Conservation (phyloP, 2,888 invertebrate species). For the Aleiodes leptofemur region DNA sequence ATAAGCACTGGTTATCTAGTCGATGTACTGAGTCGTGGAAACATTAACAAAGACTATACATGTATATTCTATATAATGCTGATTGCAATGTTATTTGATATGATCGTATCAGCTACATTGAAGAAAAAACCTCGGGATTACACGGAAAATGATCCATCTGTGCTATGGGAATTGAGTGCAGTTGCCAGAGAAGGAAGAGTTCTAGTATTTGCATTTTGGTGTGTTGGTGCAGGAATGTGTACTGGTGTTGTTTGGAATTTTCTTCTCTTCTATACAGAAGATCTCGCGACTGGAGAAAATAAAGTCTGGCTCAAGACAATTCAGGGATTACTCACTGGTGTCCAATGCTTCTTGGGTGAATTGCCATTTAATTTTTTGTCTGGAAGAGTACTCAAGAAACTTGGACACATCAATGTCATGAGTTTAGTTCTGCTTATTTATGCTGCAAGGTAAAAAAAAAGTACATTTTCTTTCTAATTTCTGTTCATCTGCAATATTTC, state of each 20-base stretch:
- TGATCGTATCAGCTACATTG: slow-evolving; percentile 81
- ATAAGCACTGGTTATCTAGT: slow-evolving; percentile 87
- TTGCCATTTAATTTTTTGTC: slow-evolving; percentile 92
- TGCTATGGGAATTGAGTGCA: slow-evolving; percentile 65
- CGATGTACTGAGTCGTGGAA: slow-evolving; percentile 83
- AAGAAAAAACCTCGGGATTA: slow-evolving; percentile 67
- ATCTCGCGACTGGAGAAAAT: slow-evolving; percentile 77
- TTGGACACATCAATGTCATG: slow-evolving; percentile 91
- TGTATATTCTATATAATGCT: slow-evolving; percentile 88
- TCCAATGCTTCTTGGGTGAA: slow-evolving; percentile 90
- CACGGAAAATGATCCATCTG: slow-evolving; percentile 64
- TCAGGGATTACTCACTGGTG: slow-evolving; percentile 83
- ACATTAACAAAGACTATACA: slow-evolving; percentile 83
- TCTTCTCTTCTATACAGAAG: slow-evolving; percentile 90
- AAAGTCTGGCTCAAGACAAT: slow-evolving; percentile 82
- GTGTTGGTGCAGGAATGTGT: slow-evolving; percentile 87
- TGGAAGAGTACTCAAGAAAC: slow-evolving; percentile 72
- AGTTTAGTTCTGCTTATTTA: slow-evolving; percentile 87
- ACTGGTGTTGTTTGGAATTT: slow-evolving; percentile 93
- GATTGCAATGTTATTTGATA: slow-evolving; percentile 81
- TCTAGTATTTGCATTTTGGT: slow-evolving; percentile 86
- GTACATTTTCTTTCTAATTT: too few relatives aligned
- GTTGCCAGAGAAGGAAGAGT: slow-evolving; percentile 73
- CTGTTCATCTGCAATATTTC: too few relatives aligned
- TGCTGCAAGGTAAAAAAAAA: slow-evolving; percentile 77